Evolutionary conservation across 1,140 invertebrate genomes (phyloP), one percentile per base, ranked within the genome.

Genomic region (Aphelinus certus): DNA sequence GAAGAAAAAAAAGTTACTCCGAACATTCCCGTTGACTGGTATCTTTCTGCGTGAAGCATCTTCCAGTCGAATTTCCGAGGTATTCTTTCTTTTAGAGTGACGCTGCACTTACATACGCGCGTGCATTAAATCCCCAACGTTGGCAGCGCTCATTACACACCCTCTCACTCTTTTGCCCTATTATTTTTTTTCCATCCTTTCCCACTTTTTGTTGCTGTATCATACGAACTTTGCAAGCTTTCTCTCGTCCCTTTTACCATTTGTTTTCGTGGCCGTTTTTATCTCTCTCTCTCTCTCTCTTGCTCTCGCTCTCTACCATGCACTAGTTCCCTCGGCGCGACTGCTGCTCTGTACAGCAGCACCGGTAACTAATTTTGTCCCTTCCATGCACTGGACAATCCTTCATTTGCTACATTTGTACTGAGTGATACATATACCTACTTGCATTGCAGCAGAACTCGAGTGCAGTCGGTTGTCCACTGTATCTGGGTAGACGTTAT

Each of bases 401-500:
- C 7, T 4, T 48, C 45, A 64, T 48, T 51, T 76, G 71, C 71
- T 57, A 26, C 26, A 26, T 26, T 26, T 26, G 26, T 26, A 26
- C 26, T 26, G 26, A 26, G 26, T 26, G 26, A 26, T 26, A 26
- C 26, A 26, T 26, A 62, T 66, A 80, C 83, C 85, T 78, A 87
- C 83, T 93, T 93, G 82, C 93, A 93, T 76, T 90, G 91, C 63
- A 91, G 87, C 26, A 94, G 87, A 51, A 91, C 90, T 68, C 91
- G 87, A 1, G 92, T 94, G 81, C 93, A 94, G 82, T 94, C 92
- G n/a, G 90, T 90, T 1, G 93, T 94, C 93, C 93, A 94, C 84
- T 93, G 91, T 78, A 94, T 96, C 88, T 93, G 92, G 84, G 92
- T 93, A 79, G 91, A 90, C 57, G 92, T 93, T 78, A 94, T 93